These are phyloP conservation scores for Littorina saxatilis DNA, from an alignment of 1,140 invertebrate species.

Conservation along the genomic window DNA sequence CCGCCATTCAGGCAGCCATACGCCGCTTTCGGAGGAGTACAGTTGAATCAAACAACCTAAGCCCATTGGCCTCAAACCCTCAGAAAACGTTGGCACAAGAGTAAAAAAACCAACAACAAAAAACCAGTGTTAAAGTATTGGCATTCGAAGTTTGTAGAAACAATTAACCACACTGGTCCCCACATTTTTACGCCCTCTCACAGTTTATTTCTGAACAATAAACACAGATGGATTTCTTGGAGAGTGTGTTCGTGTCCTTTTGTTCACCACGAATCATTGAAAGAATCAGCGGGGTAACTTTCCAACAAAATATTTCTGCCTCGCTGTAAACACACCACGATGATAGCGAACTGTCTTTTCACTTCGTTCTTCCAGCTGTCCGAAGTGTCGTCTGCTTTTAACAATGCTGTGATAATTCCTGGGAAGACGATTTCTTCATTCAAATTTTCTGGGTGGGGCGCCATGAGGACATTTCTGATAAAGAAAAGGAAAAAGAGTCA, in stretches of 20 bases:
- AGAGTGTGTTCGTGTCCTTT: not conserved
- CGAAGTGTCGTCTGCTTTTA: slow-evolving; percentile 11
- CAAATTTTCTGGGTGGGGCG: slow-evolving; percentile 66
- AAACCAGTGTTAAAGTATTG: not conserved
- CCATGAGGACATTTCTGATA: slow-evolving; percentile 61
- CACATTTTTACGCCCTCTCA: not conserved
- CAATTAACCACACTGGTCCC: not conserved
- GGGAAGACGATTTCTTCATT: slow-evolving; percentile 66
- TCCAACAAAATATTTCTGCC: slow-evolving; percentile 61
- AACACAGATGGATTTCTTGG: not conserved
- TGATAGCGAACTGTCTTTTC: slow-evolving; percentile 55
- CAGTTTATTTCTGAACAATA: not conserved
- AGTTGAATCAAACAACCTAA: too few relatives aligned
- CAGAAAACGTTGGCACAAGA: not conserved
- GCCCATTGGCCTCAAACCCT: not conserved
- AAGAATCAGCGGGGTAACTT: slow-evolving; percentile 25
- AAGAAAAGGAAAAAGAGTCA: slow-evolving; percentile 21
- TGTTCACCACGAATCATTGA: slow-evolving; percentile 10
- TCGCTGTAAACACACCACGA: slow-evolving; percentile 56
- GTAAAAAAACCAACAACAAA: not conserved
- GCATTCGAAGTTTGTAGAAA: not conserved
- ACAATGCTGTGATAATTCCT: slow-evolving; percentile 51
- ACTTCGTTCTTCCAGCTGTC: slow-evolving; percentile 38
- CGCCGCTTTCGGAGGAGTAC: too few relatives aligned
- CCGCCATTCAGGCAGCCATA: too few relatives aligned